Evolutionary conservation across 2,113 vertebrate species (phyloP).

Genomic region (Petaurus breviceps): DNA sequence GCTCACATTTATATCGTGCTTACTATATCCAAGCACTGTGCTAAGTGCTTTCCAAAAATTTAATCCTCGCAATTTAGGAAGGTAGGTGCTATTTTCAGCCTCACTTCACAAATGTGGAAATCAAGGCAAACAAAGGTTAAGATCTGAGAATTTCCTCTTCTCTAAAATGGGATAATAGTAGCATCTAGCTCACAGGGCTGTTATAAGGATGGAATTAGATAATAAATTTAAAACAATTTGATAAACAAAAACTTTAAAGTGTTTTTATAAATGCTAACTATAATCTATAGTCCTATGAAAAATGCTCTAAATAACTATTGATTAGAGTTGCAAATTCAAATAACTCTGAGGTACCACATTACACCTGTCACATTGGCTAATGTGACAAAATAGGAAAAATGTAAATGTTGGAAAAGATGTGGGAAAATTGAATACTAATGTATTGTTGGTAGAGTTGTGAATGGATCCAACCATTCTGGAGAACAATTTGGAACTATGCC

Average conservation of each 20-base stretch:
- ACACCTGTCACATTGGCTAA: no score
- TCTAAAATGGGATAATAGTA: background rate
- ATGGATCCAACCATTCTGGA: no score
- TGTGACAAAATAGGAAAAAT: no score
- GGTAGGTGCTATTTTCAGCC: background rate
- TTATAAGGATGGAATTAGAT: background rate
- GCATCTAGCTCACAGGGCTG: background rate
- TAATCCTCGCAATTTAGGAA: background rate
- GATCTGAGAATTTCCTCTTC: background rate
- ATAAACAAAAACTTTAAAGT: background rate
- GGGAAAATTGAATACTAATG: no score
- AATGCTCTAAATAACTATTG: no score
- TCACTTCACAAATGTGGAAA: background rate
- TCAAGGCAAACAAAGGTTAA: background rate
- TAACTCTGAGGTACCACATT: no score
- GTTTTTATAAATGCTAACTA: background rate
- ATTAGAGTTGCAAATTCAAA: no score
- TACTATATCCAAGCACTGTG: background rate
- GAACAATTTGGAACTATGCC: no score
- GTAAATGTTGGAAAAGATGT: no score
- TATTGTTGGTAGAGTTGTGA: no score
- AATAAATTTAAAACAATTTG: background rate
- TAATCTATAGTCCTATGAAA: no score
- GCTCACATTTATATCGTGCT: background rate
- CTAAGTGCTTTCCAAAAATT: background rate